Evolutionary conservation across 2,888 invertebrate species (phyloP).

Genomic region (Arrhopalites spinosus): DNA sequence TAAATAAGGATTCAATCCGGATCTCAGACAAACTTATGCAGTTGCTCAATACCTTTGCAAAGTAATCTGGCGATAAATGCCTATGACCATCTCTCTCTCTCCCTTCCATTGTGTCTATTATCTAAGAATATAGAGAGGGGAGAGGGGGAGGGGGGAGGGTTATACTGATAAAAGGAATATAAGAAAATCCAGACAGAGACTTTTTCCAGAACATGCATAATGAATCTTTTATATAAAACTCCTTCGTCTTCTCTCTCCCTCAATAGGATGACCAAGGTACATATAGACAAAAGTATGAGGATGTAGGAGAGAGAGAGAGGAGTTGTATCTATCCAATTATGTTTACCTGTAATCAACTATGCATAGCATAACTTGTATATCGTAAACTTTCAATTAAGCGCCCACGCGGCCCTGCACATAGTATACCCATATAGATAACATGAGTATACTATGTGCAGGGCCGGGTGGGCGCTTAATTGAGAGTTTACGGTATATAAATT

Average conservation of each 20-base stretch:
- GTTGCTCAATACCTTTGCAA: conserved; percentile 23
- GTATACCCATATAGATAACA: no score
- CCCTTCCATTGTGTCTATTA: neutral
- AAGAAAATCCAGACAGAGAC: no score
- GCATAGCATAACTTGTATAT: neutral
- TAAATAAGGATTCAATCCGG: conserved; percentile 28
- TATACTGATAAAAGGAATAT: neutral
- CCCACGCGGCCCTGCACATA: no score
- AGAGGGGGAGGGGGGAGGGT: neutral
- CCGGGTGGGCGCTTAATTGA: no score
- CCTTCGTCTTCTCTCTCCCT: conserved; percentile 1
- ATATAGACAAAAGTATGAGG: neutral
- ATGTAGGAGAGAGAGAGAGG: no score
- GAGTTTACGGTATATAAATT: no score
- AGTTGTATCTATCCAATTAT: neutral
- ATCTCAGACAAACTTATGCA: conserved; percentile 29
- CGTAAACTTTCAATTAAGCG: no score
- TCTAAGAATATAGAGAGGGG: neutral
- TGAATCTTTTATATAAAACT: no score
- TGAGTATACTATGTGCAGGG: no score
- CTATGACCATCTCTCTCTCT: neutral
- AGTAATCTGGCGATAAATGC: conserved; percentile 12
- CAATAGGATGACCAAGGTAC: no score
- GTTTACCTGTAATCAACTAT: conserved; percentile 4
- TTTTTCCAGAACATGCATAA: no score